A percentile compares a stretch with the other conserved stretches of the same genome.
Conservation (phyloP, 2,888 invertebrate genomes). For the Hybos culiciformis region DNA sequence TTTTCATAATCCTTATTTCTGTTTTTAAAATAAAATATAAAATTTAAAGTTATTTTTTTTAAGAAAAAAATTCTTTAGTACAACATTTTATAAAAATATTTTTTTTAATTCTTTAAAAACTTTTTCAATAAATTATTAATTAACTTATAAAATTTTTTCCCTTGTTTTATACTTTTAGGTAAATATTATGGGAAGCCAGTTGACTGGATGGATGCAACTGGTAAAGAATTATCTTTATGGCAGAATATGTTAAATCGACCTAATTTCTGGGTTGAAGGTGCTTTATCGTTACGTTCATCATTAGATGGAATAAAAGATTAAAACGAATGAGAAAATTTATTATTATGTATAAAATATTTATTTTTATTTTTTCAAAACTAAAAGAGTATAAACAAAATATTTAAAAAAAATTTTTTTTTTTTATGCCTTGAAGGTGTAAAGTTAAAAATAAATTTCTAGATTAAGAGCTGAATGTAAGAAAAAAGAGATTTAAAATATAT, state of each 20-base stretch:
- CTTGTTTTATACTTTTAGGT: slow-evolving; percentile 55
- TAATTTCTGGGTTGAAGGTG: slow-evolving; percentile 96
- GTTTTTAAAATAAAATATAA: neutral
- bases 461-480: neutral
- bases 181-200: slow-evolving; percentile 71
- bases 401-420: neutral
- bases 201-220: slow-evolving; percentile 92
- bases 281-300: slow-evolving; percentile 68
- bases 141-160: slow-evolving; percentile 7
- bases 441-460: neutral
- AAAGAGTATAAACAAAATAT: neutral
- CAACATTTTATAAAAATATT: no score
- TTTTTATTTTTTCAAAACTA: no score
- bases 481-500: neutral
- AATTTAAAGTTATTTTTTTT: neutral
- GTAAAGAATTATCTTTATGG: slow-evolving; percentile 83
- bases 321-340: slow-evolving; percentile 20
- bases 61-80: no score
- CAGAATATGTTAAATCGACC: slow-evolving; percentile 87
- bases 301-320: slow-evolving; percentile 43
- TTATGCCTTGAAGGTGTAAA: neutral
- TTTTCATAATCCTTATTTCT: neutral
- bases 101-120: no score
- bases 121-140: neutral
- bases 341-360: neutral